These are phyloP conservation scores for Diadumene lineata DNA, from an alignment of 92 coral and sea anemone genomes.

Conservation along the genomic window DNA sequence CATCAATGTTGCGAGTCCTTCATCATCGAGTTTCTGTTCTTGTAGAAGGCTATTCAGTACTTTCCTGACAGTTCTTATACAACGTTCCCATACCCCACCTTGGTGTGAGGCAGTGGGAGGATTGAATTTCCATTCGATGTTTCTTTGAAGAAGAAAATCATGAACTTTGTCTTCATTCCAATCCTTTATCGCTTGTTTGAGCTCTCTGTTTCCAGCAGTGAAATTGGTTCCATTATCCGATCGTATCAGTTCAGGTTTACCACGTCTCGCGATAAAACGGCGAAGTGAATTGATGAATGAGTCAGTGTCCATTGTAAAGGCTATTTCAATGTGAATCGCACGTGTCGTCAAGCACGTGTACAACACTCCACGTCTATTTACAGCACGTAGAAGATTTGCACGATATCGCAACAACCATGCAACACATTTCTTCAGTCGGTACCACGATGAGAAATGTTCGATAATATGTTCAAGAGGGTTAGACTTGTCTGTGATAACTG, in stretches of 20 bases:
- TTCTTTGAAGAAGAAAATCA: slow-evolving; percentile 9
- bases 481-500: neutral
- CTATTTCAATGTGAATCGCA: slow-evolving; percentile 6
- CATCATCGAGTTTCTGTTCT: slow-evolving; percentile 14
- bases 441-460: slow-evolving; percentile 48
- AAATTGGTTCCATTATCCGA: slow-evolving; percentile 16
- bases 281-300: slow-evolving; percentile 8
- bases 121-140: slow-evolving; percentile 16
- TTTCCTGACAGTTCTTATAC: slow-evolving; percentile 8
- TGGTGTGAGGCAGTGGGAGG: slow-evolving; percentile 10
- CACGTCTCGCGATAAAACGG: slow-evolving; percentile 14
- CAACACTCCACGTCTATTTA: slow-evolving; percentile 24
- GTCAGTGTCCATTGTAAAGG: slow-evolving; percentile 2
- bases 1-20: slow-evolving; percentile 12
- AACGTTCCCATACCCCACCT: slow-evolving; percentile 26
- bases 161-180: slow-evolving; percentile 6
- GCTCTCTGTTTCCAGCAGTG: neutral
- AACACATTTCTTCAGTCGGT: slow-evolving; percentile 40
- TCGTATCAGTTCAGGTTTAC: neutral
- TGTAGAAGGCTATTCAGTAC: neutral
- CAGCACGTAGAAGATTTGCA: slow-evolving; percentile 34
- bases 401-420: slow-evolving; percentile 55
- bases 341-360: slow-evolving; percentile 11
- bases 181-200: neutral
- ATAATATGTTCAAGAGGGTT: slow-evolving; percentile 28